phyloP scores from a whole-genome alignment of 1,140 invertebrate species.

The Pseudomyrmex sp. region DNA sequence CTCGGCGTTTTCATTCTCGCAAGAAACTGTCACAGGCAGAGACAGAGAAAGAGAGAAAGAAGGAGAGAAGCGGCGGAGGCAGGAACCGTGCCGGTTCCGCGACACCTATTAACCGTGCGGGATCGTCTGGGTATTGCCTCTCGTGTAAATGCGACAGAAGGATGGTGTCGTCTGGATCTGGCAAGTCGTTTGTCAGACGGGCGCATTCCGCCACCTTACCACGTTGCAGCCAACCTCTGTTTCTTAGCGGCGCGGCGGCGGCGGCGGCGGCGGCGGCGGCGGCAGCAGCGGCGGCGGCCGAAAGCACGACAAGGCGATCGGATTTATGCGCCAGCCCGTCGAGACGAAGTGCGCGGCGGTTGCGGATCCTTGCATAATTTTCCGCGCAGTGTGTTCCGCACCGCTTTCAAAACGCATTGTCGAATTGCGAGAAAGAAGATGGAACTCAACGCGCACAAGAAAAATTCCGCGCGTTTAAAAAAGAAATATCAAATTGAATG shows the following conservation, averaged over 20 bases:
- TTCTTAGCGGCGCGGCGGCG: conserved; percentile 38
- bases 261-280: not conserved
- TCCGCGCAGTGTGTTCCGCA: conserved; percentile 5
- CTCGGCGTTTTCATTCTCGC: conserved; percentile 24
- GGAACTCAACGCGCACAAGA: not conserved
- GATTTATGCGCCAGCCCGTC: conserved; percentile 60
- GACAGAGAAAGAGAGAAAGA: conserved; percentile 14
- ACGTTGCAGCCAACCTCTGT: conserved; percentile 5
- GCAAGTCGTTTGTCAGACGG: conserved; percentile 67
- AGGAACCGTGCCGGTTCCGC: conserved; percentile 1
- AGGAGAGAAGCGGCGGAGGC: not conserved
- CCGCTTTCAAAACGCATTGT: conserved; percentile 10
- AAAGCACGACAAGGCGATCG: conserved; percentile 73
- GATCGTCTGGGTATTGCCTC: conserved; percentile 25
- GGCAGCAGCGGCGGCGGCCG: conserved; percentile 13
- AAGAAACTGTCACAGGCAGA: conserved; percentile 27
- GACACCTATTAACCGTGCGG: conserved; percentile 43
- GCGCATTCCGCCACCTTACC: conserved; percentile 24
- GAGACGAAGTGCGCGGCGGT: conserved; percentile 16
- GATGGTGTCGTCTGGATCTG: conserved; percentile 61
- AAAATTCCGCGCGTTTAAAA: too few species aligned
- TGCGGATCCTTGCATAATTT: conserved; percentile 34
- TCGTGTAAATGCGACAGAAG: conserved; percentile 43
- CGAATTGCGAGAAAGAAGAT: not conserved
- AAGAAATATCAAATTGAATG: too few species aligned